Evolutionary conservation across 2,888 invertebrate species (phyloP).

Genomic region (Eristalis intricaria): DNA sequence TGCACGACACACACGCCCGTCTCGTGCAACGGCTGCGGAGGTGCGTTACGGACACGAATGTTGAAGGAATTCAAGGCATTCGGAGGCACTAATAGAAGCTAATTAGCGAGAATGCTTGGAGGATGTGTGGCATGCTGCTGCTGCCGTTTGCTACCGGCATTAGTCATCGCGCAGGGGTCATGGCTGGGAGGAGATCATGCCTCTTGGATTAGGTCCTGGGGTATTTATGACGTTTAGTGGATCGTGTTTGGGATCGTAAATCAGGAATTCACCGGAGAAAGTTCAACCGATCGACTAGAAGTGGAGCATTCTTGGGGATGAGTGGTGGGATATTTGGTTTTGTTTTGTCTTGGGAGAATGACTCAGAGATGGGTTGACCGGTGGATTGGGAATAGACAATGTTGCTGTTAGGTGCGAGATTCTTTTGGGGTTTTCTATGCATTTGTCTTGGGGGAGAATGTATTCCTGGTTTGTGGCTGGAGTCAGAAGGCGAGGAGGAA

Average conservation of each 20-base stretch:
- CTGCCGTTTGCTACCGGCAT: slow-evolving; percentile 1
- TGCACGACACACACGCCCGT: not conserved
- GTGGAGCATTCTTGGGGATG: not conserved
- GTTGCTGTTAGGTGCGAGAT: too few relatives aligned
- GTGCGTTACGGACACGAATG: not conserved
- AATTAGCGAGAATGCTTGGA: slow-evolving; percentile 41
- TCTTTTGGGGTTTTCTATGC: too few relatives aligned
- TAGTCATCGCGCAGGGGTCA: slow-evolving; percentile 30
- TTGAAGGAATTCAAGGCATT: slow-evolving; percentile 37
- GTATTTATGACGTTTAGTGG: slow-evolving; percentile 1
- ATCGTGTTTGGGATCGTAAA: not conserved
- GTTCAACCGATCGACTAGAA: not conserved
- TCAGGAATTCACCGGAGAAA: not conserved
- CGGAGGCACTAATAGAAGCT: slow-evolving; percentile 50
- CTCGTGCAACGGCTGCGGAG: not conserved
- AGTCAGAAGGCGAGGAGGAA: too few relatives aligned
- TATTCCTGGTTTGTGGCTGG: too few relatives aligned
- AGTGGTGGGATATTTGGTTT: not conserved
- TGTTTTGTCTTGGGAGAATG: not conserved
- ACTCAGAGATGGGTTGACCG: not conserved
- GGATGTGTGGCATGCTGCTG: slow-evolving; percentile 3
- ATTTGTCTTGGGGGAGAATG: too few relatives aligned
- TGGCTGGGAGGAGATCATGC: slow-evolving; percentile 38
- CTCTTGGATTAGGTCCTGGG: slow-evolving; percentile 5
- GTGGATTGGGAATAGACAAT: not conserved